These are phyloP conservation scores for Morelia viridis DNA, from an alignment of 2,797 vertebrate genomes.

Conservation along the genomic window DNA sequence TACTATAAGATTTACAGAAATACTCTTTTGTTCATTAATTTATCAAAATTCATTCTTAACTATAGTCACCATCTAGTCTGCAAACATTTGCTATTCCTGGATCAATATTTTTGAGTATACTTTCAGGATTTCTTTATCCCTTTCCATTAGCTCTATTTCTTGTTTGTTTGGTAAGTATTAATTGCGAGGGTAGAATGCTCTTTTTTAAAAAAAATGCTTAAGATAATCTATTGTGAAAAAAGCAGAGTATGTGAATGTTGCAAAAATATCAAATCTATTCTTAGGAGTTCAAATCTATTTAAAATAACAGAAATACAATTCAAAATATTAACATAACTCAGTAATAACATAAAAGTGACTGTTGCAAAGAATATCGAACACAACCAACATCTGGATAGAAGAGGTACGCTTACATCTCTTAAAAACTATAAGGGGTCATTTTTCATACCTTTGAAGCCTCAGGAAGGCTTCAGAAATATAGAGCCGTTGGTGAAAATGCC, in stretches of 20 bases:
- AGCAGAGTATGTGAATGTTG: not conserved
- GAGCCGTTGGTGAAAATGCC: not conserved
- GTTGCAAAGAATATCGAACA: not conserved
- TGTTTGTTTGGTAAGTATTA: slow-evolving; percentile 94
- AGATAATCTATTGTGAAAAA: not conserved
- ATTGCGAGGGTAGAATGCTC: not conserved
- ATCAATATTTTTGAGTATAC: slow-evolving; percentile 98
- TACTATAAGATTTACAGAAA: slow-evolving; percentile 16
- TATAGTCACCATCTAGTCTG: slow-evolving; percentile 76
- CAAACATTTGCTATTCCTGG: slow-evolving; percentile 99
- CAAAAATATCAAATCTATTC: not conserved
- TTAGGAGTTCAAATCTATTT: not conserved
- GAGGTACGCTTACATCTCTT: not conserved
- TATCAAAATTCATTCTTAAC: slow-evolving; percentile 75
- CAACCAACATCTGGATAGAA: not conserved
- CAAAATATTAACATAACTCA: not conserved
- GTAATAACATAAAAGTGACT: not conserved
- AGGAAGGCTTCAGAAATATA: not conserved
- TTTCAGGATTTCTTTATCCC: slow-evolving; percentile 97
- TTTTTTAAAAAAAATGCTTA: not conserved
- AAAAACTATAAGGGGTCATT: not conserved
- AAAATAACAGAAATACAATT: not conserved
- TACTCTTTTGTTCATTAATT: not conserved
- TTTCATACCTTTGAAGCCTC: not conserved
- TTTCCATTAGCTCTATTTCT: slow-evolving; percentile 96